These are phyloP conservation scores for Ceratitis capitata DNA, from an alignment of 1,140 invertebrate species.

Conservation along the genomic window DNA sequence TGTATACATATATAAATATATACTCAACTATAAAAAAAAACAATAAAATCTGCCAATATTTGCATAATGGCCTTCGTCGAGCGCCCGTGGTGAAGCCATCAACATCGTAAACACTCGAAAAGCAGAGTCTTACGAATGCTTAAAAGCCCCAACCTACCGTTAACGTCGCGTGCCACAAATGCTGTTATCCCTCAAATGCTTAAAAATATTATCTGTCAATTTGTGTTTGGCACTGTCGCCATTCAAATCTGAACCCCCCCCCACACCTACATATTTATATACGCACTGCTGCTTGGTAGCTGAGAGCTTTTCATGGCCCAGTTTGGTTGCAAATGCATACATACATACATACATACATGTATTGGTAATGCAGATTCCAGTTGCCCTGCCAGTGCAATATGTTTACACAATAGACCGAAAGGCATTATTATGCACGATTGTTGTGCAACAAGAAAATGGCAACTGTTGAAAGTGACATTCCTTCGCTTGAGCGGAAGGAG, in stretches of 20 bases:
- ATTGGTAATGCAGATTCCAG: background rate
- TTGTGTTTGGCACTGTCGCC: slow-evolving; percentile 55
- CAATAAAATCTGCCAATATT: slow-evolving; percentile 15
- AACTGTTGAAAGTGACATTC: slow-evolving; percentile 28
- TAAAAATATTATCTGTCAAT: slow-evolving; percentile 64
- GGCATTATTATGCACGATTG: background rate
- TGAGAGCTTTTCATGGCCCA: background rate
- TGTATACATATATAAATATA: no score
- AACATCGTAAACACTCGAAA: slow-evolving; percentile 34
- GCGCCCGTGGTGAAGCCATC: slow-evolving; percentile 13
- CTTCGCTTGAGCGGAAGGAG: background rate
- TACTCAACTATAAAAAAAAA: background rate
- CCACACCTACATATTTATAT: background rate
- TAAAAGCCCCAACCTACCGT: background rate
- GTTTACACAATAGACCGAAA: slow-evolving; percentile 11
- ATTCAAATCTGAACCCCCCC: background rate
- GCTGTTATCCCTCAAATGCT: slow-evolving; percentile 49
- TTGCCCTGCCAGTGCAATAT: background rate
- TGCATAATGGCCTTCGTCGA: slow-evolving; percentile 36
- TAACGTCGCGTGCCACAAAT: background rate
- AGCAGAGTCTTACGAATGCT: background rate
- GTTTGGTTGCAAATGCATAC: background rate
- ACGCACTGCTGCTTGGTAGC: background rate
- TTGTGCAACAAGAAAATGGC: slow-evolving; percentile 3
- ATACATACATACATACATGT: no score